These are phyloP conservation scores for Anthopleura xanthogrammica DNA, from an alignment of 92 coral and sea anemone genomes.

Conservation along the genomic window DNA sequence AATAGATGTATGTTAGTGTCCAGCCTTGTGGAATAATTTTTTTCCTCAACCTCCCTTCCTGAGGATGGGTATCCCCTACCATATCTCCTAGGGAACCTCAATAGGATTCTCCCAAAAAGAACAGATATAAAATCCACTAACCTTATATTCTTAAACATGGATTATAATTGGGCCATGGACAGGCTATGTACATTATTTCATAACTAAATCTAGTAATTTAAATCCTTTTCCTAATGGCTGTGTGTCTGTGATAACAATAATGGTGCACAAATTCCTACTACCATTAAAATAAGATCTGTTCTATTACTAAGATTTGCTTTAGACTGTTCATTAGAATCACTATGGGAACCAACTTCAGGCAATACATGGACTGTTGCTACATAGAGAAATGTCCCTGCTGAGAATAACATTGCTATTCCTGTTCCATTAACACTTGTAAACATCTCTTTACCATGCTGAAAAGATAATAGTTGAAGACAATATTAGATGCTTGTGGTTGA, in stretches of 20 bases:
- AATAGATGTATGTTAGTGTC: too few relatives aligned
- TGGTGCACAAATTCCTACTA: constrained; percentile 86
- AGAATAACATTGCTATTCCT: constrained; percentile 96
- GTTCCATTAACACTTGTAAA: constrained; percentile 95
- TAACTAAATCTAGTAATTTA: too few relatives aligned
- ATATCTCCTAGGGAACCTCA: too few relatives aligned
- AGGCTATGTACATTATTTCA: too few relatives aligned
- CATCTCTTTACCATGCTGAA: constrained; percentile 80
- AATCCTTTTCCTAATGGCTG: constrained; percentile 47
- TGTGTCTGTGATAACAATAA: constrained; percentile 90
- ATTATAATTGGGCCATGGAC: too few relatives aligned
- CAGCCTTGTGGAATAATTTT: too few relatives aligned
- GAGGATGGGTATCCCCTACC: too few relatives aligned
- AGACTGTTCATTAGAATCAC: constrained; percentile 46
- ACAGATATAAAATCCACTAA: too few relatives aligned
- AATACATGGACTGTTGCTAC: constrained; percentile 98
- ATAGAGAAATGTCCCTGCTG: constrained; percentile 97
- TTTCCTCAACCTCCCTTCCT: too few relatives aligned
- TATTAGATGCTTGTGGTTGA: background rate
- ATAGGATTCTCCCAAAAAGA: too few relatives aligned
- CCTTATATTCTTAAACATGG: too few relatives aligned
- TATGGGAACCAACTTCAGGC: constrained; percentile 71
- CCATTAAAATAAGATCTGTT: constrained; percentile 78
- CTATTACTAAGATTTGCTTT: constrained; percentile 47
- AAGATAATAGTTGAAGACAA: background rate